Evolutionary conservation across 2,113 vertebrate genomes (phyloP).

Genomic region (Callipepla californica): DNA sequence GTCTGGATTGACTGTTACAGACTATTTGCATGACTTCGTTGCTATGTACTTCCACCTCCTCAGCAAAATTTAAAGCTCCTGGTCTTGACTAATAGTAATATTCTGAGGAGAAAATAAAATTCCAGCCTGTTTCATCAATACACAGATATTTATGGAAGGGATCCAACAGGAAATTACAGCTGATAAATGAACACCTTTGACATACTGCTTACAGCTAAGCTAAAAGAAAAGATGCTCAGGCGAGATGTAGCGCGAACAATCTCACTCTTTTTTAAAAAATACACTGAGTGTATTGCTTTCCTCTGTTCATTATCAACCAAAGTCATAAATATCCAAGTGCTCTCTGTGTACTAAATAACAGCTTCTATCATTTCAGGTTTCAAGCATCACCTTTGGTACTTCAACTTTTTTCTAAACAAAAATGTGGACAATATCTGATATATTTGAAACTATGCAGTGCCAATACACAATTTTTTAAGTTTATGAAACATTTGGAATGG

Average conservation of each 20-base stretch:
- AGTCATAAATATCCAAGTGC: neutral
- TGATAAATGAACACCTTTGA: neutral
- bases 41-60: neutral
- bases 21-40: neutral
- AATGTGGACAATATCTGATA: neutral
- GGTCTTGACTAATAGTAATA: conserved; percentile 7
- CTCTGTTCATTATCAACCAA: neutral
- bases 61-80: conserved; percentile 31
- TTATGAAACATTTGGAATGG: neutral
- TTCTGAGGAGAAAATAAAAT: conserved; percentile 10
- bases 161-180: conserved; percentile 19
- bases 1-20: neutral
- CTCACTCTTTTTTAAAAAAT: neutral
- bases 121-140: conserved; percentile 9
- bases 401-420: neutral
- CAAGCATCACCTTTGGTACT: neutral
- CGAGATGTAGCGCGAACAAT: neutral
- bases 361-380: neutral
- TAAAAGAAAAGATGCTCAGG: neutral
- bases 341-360: neutral
- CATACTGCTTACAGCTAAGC: neutral
- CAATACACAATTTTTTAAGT: neutral
- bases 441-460: neutral
- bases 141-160: neutral
- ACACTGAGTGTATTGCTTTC: neutral